Base-by-base conservation (phyloP, 2,888 invertebrate species). In the Drosophila prostipennis region DNA sequence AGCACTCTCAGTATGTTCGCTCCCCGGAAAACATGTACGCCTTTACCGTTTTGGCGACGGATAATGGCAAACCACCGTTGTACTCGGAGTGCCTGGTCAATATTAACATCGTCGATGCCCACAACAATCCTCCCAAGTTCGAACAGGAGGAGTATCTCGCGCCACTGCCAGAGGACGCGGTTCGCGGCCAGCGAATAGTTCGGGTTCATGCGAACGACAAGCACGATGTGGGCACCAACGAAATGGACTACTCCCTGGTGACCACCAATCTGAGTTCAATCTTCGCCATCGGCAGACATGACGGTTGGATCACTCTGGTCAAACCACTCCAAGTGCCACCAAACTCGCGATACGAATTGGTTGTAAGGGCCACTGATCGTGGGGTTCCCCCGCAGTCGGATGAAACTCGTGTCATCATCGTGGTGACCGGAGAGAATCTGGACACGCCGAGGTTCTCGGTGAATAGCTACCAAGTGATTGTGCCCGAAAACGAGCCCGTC, bases 1-100 rank as follows among this genome's bases (percentile, higher is more conserved):
- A 96, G 90, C 95, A 96, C 91, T 96, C 96, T 0, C 95, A 95
- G 77, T 92, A 95, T 43, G 95, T 96, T 79, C 94, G 95, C 1
- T 97, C 97, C 0, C 97, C 97, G 0, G 98, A 98, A 92, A 97
- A 98, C 89, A 94, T 96, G 80, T 98, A 98, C 90, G 94, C 96
- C 0, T 92, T 98, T n/a, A 95, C 96, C 3, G 95, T 98, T n/a
- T 92, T 98, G 2, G 98, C 98, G 0, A 97, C 96, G 0, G 98
- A 99, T 91, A 97, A 98, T 88, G 99, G 98, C 0, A 98, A 97
- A 90, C 98, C 98, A 1, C 98, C 98, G 0, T 95, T 98, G 94
- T 97, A 97, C 36, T 96, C 98, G 0, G 97, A 96, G 91, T 96
- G 96, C 79, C 93, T 96, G 36, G 96, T 98, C 0, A 95, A 96